These are phyloP conservation scores for Forbesichthys papilliferus DNA, from an alignment of 2,113 vertebrate species.

Conservation along the genomic window DNA sequence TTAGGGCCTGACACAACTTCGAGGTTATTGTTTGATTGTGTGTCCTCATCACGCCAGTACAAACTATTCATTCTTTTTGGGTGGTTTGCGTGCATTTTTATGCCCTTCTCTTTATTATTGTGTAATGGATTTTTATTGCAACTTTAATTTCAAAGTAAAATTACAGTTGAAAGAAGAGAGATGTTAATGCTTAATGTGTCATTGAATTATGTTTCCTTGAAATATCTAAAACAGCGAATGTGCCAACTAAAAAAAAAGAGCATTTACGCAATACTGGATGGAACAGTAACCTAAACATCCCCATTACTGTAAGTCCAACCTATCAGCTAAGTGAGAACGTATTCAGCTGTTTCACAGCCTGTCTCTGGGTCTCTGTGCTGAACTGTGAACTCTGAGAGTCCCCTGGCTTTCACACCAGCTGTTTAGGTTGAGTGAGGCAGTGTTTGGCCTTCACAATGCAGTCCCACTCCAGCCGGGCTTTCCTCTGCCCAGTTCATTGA, in stretches of 20 bases:
- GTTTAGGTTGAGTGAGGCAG: constrained; percentile 59
- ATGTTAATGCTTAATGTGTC: no score
- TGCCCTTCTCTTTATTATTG: no score
- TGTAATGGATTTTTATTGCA: no score
- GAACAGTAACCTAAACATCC: constrained; percentile 27
- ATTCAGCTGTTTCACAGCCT: constrained; percentile 37
- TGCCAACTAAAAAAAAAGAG: constrained; percentile 33
- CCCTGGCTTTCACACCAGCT: constrained; percentile 43
- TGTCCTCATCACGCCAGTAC: background rate
- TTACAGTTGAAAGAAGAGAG: no score
- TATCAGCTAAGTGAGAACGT: constrained; percentile 32
- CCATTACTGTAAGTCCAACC: constrained; percentile 5
- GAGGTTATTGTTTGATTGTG: background rate
- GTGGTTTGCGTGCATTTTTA: no score
- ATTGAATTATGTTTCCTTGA: background rate
- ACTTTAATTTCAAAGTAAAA: no score
- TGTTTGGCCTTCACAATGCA: constrained; percentile 66
- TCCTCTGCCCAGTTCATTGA: constrained; percentile 44
- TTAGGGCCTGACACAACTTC: background rate
- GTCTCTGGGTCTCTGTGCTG: constrained; percentile 17
- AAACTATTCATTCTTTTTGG: no score
- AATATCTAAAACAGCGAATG: constrained; percentile 9
- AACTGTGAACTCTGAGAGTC: constrained; percentile 46
- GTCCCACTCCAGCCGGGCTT: constrained; percentile 47
- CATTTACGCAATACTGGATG: constrained; percentile 36